phyloP scores from a whole-genome alignment of 2,113 vertebrate genomes.

The Pyxicephalus adspersus region DNA sequence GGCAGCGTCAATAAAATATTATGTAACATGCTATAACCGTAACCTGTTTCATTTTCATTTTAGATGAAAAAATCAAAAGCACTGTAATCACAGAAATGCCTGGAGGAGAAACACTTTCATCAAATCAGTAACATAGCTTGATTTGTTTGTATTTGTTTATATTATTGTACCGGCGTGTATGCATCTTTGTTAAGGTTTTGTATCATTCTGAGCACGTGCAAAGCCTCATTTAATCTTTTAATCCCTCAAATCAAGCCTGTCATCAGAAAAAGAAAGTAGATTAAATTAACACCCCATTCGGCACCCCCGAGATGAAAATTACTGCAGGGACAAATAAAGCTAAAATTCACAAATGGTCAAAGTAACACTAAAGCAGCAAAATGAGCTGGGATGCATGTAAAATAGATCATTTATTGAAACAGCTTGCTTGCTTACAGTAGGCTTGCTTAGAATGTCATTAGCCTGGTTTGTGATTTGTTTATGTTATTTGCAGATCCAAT shows the following conservation, averaged over 20 bases:
- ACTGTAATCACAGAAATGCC: conserved; percentile 41
- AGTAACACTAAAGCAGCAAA: conserved; percentile 58
- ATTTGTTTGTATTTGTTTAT: conserved; percentile 63
- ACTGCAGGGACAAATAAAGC: conserved; percentile 72
- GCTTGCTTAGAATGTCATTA: neutral
- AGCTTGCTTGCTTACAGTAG: neutral
- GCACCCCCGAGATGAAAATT: conserved; percentile 75
- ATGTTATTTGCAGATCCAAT: no score
- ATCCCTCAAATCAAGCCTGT: conserved; percentile 69
- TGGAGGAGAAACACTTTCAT: conserved; percentile 59
- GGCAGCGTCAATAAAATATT: neutral
- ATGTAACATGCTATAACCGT: conserved; percentile 2
- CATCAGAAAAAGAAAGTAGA: conserved; percentile 77
- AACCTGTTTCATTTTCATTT: conserved; percentile 8
- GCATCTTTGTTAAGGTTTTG: conserved; percentile 71
- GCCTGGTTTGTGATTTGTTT: no score
- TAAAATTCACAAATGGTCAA: conserved; percentile 70
- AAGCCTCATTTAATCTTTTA: conserved; percentile 70
- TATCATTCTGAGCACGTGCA: conserved; percentile 73
- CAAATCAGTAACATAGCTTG: conserved; percentile 65
- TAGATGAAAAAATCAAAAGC: conserved; percentile 22
- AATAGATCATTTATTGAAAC: neutral
- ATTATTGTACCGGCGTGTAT: conserved; percentile 58
- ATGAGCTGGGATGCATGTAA: neutral
- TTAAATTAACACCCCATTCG: conserved; percentile 75